phyloP scores from a whole-genome alignment of 2,113 vertebrate genomes.

The Cricetomys ansorgei region DNA sequence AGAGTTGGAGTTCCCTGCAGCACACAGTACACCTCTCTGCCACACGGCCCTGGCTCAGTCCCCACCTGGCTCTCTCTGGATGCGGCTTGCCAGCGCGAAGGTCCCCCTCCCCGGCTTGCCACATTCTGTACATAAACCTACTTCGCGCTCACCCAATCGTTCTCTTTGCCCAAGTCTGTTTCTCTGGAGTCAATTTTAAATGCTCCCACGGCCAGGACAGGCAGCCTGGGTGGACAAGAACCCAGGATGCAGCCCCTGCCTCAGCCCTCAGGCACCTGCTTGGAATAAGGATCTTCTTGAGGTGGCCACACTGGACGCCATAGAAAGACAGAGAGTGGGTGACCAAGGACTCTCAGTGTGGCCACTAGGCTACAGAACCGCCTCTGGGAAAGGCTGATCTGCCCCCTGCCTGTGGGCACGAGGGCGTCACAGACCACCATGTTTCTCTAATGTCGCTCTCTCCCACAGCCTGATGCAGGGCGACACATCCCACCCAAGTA shows the following conservation, averaged over 20 bases:
- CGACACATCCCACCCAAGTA: not conserved
- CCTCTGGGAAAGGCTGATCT: not conserved
- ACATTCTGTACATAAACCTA: not conserved
- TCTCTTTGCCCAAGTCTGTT: not conserved
- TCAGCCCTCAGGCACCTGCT: not conserved
- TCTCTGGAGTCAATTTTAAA: not conserved
- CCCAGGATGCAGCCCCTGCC: rapidly evolving
- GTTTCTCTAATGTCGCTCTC: not conserved
- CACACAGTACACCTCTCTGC: not conserved
- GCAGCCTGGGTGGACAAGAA: not conserved
- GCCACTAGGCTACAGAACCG: rapidly evolving
- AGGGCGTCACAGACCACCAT: not conserved
- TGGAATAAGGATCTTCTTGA: too few relatives aligned
- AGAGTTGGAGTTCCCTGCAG: not conserved
- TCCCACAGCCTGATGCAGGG: not conserved
- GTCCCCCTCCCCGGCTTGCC: not conserved
- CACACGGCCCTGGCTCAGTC: not conserved
- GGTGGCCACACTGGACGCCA: not conserved
- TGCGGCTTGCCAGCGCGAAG: not conserved
- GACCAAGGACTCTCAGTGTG: not conserved
- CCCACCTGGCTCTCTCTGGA: not conserved
- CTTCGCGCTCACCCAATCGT: not conserved
- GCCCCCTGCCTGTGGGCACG: rapidly evolving
- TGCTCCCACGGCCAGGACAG: rapidly evolving
- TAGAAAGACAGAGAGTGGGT: not conserved